phyloP scores from a whole-genome alignment of 2,797 vertebrate genomes.

The Pempheris klunzingeri region DNA sequence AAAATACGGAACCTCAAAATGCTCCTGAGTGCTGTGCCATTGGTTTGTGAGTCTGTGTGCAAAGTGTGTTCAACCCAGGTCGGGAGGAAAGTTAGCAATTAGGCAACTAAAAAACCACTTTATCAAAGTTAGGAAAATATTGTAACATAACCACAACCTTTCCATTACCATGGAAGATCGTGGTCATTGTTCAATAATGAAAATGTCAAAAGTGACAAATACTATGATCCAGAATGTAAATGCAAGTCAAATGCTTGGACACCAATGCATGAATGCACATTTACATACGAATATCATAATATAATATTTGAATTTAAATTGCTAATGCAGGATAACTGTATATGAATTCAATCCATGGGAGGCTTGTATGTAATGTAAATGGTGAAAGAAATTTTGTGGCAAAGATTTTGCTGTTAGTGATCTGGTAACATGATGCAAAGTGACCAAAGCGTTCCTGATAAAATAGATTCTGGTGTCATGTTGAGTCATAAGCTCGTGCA shows the following conservation, averaged over 20 bases:
- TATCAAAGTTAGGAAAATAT: not conserved
- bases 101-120: not conserved
- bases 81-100: not conserved
- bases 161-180: not conserved
- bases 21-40: no score
- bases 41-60: no score
- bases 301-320: not conserved
- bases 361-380: not conserved
- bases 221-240: not conserved
- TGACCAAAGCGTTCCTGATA: constrained; percentile 1
- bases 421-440: not conserved
- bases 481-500: not conserved
- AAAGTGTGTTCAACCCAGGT: not conserved
- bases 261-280: not conserved
- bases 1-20: no score
- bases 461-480: not conserved
- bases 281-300: not conserved
- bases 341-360: not conserved
- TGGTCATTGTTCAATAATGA: not conserved
- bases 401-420: not conserved
- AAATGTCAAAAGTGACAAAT: constrained; percentile 11
- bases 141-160: not conserved
- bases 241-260: not conserved
- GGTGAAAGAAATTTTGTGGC: not conserved
- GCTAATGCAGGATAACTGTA: not conserved